A percentile compares a stretch with the other conserved stretches of the same genome.
These are phyloP conservation scores for Linnaemya tessellans DNA, from an alignment of 2,888 invertebrate genomes.

Conservation along the genomic window DNA sequence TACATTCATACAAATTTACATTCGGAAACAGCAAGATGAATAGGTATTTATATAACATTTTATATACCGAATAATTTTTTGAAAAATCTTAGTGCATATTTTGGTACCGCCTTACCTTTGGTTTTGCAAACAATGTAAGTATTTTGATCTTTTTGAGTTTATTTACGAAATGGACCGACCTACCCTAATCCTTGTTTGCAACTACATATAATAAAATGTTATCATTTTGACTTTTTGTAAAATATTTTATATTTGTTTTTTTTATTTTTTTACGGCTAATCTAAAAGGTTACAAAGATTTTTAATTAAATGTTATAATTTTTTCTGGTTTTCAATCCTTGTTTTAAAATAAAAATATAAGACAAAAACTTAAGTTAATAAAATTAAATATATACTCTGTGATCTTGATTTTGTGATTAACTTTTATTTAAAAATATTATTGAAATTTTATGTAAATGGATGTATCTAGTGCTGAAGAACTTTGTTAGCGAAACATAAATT, in stretches of 20 bases:
- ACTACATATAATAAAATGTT: no score
- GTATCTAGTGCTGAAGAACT: slow-evolving; percentile 13
- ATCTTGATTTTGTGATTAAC: slow-evolving; percentile 30
- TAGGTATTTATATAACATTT: no score
- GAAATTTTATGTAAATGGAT: slow-evolving; percentile 9
- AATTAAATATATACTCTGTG: slow-evolving; percentile 46
- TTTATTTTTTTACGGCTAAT: slow-evolving; percentile 30
- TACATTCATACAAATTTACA: no score
- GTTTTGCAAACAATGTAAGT: no score
- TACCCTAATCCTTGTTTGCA: no score
- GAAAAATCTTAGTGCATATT: no score
- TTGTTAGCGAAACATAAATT: slow-evolving; percentile 64
- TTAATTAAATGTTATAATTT: slow-evolving; percentile 26
- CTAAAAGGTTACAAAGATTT: slow-evolving; percentile 40
- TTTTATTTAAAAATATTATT: slow-evolving; percentile 41
- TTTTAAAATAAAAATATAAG: slow-evolving; percentile 48
- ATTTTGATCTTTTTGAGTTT: no score
- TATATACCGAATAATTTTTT: no score
- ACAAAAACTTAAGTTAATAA: slow-evolving; percentile 37
- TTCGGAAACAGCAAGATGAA: no score
- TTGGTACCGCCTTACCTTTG: no score
- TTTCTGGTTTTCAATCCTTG: slow-evolving; percentile 44
- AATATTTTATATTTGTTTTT: slow-evolving; percentile 52
- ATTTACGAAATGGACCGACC: no score
- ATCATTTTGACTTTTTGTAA: slow-evolving; percentile 23